phyloP scores from a whole-genome alignment of 2,888 invertebrate species.

The Tetrapedia diversipes region DNA sequence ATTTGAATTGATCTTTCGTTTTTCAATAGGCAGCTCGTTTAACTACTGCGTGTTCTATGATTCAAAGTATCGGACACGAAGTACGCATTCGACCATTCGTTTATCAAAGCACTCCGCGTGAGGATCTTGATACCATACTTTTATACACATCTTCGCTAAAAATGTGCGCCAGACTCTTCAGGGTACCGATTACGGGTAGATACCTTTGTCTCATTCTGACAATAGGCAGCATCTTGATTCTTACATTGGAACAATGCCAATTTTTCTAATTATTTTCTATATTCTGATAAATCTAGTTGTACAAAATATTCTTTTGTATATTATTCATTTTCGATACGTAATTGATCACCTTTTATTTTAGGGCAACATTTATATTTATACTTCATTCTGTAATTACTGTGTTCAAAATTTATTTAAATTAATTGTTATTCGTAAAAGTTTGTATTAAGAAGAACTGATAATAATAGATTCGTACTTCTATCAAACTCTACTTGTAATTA shows the following conservation, averaged over 20 bases:
- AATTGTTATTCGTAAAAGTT: neutral
- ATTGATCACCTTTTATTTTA: neutral
- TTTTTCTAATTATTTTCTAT: conserved; percentile 83
- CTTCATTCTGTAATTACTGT: neutral
- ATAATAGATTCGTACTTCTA: neutral
- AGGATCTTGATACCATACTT: conserved; percentile 90
- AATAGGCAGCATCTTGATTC: conserved; percentile 85
- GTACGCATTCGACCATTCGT: conserved; percentile 91
- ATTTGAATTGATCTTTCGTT: conserved; percentile 61
- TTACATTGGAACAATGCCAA: conserved; percentile 90
- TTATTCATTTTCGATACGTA: neutral
- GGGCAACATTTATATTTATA: neutral
- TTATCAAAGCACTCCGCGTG: conserved; percentile 90
- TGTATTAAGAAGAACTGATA: no score
- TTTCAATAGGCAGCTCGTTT: conserved; percentile 88
- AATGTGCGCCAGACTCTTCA: conserved; percentile 89
- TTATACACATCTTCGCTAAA: conserved; percentile 90
- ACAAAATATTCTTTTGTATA: neutral
- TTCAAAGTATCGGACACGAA: conserved; percentile 91
- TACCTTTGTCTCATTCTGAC: conserved; percentile 88
- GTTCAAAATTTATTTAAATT: neutral
- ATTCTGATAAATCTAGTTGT: neutral
- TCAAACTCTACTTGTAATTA: neutral
- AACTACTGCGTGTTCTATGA: conserved; percentile 88
- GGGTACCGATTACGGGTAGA: conserved; percentile 88